A percentile compares a stretch with the other conserved stretches of the same genome.
Evolutionary conservation across 2,888 invertebrate genomes (phyloP).

Genomic region (Ariolimax columbianus): DNA sequence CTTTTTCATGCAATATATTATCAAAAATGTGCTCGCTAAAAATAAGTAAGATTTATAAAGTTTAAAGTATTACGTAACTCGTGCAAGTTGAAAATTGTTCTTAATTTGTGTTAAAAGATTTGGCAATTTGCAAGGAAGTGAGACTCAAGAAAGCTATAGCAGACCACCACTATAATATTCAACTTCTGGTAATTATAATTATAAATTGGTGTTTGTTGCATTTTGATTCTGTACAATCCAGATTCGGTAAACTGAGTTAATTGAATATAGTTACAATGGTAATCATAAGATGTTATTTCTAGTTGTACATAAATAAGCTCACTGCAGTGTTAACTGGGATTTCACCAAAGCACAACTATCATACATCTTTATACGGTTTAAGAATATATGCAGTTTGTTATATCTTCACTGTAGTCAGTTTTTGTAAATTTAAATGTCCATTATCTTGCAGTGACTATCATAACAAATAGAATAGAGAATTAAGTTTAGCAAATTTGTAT

Average conservation of each 20-base stretch:
- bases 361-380: too few species aligned
- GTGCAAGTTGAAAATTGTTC: conserved; percentile 1
- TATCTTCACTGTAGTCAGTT: too few species aligned
- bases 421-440: too few species aligned
- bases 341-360: too few species aligned
- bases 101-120: conserved; percentile 24
- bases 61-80: not conserved
- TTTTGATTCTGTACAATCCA: not conserved
- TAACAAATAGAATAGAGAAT: too few species aligned
- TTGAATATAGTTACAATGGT: too few species aligned
- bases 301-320: not conserved
- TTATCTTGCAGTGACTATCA: too few species aligned
- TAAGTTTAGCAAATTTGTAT: not conserved
- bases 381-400: too few species aligned
- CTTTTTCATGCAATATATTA: too few species aligned
- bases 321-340: too few species aligned
- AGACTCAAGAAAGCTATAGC: not conserved
- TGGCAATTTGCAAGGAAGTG: not conserved
- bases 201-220: not conserved
- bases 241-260: not conserved
- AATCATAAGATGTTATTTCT: not conserved
- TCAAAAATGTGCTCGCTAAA: too few species aligned
- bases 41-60: not conserved
- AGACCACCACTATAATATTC: conserved; percentile 6
- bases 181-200: conserved; percentile 22